These are phyloP conservation scores for Nycteola revayana DNA, from an alignment of 2,888 invertebrate species.

Conservation along the genomic window DNA sequence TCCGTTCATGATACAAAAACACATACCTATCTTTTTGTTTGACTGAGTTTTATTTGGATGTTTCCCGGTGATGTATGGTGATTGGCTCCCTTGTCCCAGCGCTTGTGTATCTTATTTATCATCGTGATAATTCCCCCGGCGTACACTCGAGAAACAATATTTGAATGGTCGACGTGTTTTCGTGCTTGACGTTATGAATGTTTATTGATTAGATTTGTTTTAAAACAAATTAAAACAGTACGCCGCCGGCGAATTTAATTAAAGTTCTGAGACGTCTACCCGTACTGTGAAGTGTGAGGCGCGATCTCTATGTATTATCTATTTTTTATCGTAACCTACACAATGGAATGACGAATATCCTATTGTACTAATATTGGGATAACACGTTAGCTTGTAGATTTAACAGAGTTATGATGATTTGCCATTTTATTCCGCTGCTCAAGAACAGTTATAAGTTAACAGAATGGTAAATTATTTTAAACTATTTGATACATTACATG, in stretches of 20 bases:
- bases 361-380: conserved; percentile 64
- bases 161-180: conserved; percentile 59
- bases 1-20: conserved; percentile 62
- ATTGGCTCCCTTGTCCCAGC: conserved; percentile 75
- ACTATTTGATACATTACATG: too few species aligned
- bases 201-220: conserved; percentile 70
- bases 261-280: conserved; percentile 53
- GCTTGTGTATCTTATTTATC: conserved; percentile 76
- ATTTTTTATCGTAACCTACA: conserved; percentile 51
- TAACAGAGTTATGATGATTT: conserved; percentile 65
- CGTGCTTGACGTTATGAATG: conserved; percentile 58
- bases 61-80: conserved; percentile 78
- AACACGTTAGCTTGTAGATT: conserved; percentile 61
- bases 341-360: conserved; percentile 61
- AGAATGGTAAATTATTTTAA: too few species aligned
- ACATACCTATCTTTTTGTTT: conserved; percentile 71
- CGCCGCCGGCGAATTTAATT: conserved; percentile 65
- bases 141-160: conserved; percentile 67
- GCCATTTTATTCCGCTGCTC: conserved; percentile 41
- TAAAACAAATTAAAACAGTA: conserved; percentile 66
- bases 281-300: conserved; percentile 36
- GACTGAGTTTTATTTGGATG: conserved; percentile 69
- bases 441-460: conserved; percentile 51
- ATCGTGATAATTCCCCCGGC: conserved; percentile 73
- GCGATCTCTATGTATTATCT: conserved; percentile 55